A percentile compares a stretch with the other conserved stretches of the same genome.
These are phyloP conservation scores for Equus quagga DNA, from an alignment of 2,113 vertebrate genomes.

Conservation along the genomic window DNA sequence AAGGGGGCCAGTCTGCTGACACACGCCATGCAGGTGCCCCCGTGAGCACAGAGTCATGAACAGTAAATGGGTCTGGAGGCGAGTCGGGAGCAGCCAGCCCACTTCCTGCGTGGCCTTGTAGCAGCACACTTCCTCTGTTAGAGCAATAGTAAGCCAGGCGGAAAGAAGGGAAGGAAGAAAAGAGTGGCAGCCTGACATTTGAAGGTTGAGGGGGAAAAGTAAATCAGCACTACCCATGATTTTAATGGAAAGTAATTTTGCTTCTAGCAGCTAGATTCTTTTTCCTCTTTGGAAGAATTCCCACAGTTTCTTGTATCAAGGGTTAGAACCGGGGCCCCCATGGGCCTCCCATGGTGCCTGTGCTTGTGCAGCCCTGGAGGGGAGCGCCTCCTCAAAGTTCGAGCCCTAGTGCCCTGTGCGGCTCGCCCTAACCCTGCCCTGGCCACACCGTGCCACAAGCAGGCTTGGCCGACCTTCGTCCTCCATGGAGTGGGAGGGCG, in stretches of 20 bases:
- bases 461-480: neutral
- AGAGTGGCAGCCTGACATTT: neutral
- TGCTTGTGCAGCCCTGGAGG: neutral
- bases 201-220: neutral
- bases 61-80: neutral
- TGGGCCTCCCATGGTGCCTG: neutral
- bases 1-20: too few species aligned
- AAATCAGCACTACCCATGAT: neutral
- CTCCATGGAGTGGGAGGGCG: neutral
- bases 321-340: neutral
- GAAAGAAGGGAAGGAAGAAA: neutral
- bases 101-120: neutral
- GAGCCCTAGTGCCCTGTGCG: neutral
- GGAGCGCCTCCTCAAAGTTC: neutral
- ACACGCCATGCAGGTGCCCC: neutral
- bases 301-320: neutral
- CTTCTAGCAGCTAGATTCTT: neutral
- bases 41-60: neutral
- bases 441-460: neutral
- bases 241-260: neutral
- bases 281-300: neutral
- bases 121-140: neutral
- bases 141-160: accelerated
- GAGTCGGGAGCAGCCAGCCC: neutral
- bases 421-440: neutral